A percentile compares a stretch with the other conserved stretches of the same genome.
These are phyloP conservation scores for Ruditapes philippinarum DNA, from an alignment of 1,140 invertebrate genomes.

Conservation along the genomic window DNA sequence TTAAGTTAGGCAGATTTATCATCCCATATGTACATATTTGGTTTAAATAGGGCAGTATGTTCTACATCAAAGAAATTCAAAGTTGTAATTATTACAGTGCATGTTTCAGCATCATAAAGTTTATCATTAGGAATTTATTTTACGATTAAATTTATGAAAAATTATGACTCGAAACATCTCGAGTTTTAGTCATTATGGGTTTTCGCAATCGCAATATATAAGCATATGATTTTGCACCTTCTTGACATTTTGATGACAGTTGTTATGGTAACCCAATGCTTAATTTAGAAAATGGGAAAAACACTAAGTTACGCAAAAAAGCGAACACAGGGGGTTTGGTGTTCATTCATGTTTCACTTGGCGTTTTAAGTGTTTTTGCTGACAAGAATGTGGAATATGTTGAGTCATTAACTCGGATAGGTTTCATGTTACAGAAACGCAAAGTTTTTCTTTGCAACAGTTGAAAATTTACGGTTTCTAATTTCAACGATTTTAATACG, in stretches of 20 bases:
- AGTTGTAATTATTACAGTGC: too few species aligned
- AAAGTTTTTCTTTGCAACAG: slow-evolving; percentile 16
- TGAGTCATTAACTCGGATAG: background rate
- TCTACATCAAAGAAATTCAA: too few species aligned
- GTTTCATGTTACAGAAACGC: background rate
- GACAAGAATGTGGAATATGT: background rate
- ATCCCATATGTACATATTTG: too few species aligned
- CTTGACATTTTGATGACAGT: slow-evolving; percentile 9
- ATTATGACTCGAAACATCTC: background rate
- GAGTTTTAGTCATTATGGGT: background rate
- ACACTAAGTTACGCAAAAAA: slow-evolving; percentile 2
- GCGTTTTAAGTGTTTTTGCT: background rate
- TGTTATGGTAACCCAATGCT: background rate
- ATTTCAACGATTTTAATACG: background rate
- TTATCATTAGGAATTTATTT: background rate
- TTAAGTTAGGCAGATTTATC: too few species aligned
- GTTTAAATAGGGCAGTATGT: too few species aligned
- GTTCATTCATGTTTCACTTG: slow-evolving; percentile 33
- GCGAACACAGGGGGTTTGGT: background rate
- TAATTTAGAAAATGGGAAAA: slow-evolving; percentile 7
- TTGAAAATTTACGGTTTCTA: slow-evolving; percentile 2
- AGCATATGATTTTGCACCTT: background rate
- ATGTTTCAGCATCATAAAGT: slow-evolving; percentile 5
- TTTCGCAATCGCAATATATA: background rate
- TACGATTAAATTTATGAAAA: background rate